These are phyloP conservation scores for Microlaimidae sp. DNA, from an alignment of 2,888 invertebrate species.

Conservation along the genomic window DNA sequence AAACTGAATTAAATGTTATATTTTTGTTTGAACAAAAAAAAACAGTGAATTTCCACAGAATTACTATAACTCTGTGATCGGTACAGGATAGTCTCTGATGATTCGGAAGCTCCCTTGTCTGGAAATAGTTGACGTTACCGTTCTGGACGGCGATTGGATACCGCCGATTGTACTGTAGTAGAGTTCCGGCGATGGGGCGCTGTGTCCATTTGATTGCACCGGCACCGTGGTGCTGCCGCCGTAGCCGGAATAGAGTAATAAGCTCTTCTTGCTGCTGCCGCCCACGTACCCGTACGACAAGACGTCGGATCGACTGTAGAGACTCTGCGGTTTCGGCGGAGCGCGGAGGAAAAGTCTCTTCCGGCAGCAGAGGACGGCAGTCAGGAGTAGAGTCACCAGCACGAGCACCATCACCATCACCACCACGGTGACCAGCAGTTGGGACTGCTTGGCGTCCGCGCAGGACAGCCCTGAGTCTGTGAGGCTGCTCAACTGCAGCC, in stretches of 20 bases:
- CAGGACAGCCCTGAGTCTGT: not conserved
- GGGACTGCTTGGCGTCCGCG: not conserved
- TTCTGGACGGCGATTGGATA: not conserved
- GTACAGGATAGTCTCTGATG: conserved; percentile 10
- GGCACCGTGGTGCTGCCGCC: not conserved
- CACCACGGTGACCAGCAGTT: not conserved
- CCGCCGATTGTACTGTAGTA: conserved; percentile 12
- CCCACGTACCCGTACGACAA: not conserved
- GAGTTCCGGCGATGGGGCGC: not conserved
- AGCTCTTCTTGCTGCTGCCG: not conserved
- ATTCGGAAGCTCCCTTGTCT: conserved; percentile 11
- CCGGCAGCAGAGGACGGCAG: not conserved
- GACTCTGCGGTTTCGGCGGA: not conserved
- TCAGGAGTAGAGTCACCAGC: not conserved
- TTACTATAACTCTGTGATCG: conserved; percentile 14
- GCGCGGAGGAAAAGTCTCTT: not conserved
- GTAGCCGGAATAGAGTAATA: not conserved
- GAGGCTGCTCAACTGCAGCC: not conserved
- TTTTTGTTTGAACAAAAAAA: too few species aligned
- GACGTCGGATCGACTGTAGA: not conserved
- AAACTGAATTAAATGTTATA: too few species aligned
- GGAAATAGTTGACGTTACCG: not conserved
- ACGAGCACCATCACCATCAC: not conserved
- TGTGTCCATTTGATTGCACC: too few species aligned
- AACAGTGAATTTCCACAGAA: too few species aligned